These are phyloP conservation scores for Geodia barretti DNA, from an alignment of 37 sponge, comb jelly and placozoan genomes.

Conservation along the genomic window DNA sequence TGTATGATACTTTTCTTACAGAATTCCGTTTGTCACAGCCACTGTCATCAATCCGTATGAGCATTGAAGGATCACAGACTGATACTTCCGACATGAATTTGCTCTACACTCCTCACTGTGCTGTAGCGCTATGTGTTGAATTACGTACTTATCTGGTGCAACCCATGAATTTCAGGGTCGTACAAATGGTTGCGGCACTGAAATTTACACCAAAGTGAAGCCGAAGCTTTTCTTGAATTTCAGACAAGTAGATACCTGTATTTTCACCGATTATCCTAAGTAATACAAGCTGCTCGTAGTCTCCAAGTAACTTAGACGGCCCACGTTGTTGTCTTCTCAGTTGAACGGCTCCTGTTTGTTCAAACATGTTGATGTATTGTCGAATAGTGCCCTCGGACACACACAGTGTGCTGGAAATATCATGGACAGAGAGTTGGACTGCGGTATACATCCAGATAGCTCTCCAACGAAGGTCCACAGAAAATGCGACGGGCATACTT, in stretches of 20 bases:
- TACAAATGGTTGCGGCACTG: constrained; percentile 5
- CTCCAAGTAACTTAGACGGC: constrained; percentile 16
- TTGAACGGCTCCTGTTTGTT: constrained; percentile 25
- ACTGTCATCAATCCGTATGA: constrained; percentile 32
- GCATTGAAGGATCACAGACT: constrained; percentile 22
- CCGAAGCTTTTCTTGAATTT: constrained; percentile 4
- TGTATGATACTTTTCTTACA: constrained; percentile 7
- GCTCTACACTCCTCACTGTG: constrained; percentile 14
- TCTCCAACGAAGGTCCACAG: constrained; percentile 30
- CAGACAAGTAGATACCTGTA: constrained; percentile 15
- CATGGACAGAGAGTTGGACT: not conserved
- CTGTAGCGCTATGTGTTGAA: constrained; percentile 21
- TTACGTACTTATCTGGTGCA: constrained; percentile 22
- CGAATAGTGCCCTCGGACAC: not conserved
- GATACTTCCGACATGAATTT: constrained; percentile 38
- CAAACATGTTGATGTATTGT: constrained; percentile 13
- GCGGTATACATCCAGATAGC: constrained; percentile 12
- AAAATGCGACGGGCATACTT: constrained; percentile 18
- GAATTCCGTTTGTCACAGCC: constrained; percentile 29
- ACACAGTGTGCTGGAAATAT: not conserved
- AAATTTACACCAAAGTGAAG: constrained; percentile 10
- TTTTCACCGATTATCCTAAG: constrained; percentile 7
- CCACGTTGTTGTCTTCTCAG: not conserved
- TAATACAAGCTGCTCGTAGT: constrained; percentile 15
- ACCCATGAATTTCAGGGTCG: constrained; percentile 26